These are phyloP conservation scores for Indicator maculatus DNA, from an alignment of 2,113 vertebrate genomes.

Conservation along the genomic window DNA sequence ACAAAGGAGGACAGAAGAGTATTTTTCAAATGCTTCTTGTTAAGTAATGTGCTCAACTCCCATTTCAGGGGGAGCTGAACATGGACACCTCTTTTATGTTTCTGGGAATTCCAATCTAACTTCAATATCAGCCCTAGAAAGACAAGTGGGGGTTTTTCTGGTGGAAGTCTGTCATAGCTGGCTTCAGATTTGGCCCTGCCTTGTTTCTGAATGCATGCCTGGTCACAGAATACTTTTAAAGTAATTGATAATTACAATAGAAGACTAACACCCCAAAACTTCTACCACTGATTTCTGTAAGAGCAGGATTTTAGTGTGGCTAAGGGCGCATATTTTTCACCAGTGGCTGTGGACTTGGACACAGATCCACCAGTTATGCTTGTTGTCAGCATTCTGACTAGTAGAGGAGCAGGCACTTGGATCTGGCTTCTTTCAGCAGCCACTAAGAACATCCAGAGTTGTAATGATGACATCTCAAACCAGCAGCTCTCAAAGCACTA, in stretches of 20 bases:
- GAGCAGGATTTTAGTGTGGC: neutral
- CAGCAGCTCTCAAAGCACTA: neutral
- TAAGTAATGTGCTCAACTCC: neutral
- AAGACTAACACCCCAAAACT: neutral
- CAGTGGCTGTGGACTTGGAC: neutral
- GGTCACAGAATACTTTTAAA: neutral
- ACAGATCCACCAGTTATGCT: neutral
- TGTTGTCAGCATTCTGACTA: neutral
- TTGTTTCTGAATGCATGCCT: neutral
- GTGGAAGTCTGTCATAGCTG: neutral
- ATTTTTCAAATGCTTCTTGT: slow-evolving; percentile 15
- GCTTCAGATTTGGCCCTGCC: neutral
- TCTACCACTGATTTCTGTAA: neutral
- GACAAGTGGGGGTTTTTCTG: neutral
- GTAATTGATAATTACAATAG: neutral
- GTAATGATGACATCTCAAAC: neutral
- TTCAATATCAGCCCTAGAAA: neutral
- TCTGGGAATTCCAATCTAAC: neutral
- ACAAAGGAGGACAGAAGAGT: neutral
- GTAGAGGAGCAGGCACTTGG: neutral
- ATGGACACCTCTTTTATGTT: neutral
- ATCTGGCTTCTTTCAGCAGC: neutral
- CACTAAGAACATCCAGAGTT: neutral
- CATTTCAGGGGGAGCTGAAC: neutral
- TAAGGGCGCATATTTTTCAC: neutral